phyloP scores from a whole-genome alignment of 2,113 vertebrate species.

The Podiceps cristatus region DNA sequence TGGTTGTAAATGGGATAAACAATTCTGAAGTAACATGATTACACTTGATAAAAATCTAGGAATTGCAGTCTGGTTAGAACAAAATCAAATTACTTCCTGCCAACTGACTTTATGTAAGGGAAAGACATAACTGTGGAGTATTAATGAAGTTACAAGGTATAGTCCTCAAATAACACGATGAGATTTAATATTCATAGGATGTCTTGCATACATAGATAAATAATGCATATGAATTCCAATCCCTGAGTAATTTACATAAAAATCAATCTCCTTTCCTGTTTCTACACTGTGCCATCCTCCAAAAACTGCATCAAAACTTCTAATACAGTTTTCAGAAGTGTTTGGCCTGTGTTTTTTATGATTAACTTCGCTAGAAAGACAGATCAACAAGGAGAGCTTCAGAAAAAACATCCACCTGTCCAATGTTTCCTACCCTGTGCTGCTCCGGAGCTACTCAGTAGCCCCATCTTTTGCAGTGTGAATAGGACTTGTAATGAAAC shows the following conservation, averaged over 20 bases:
- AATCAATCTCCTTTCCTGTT: background rate
- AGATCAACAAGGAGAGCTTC: background rate
- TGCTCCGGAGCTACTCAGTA: background rate
- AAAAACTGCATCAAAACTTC: background rate
- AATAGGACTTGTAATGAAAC: background rate
- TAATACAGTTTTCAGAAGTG: background rate
- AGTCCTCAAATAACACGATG: background rate
- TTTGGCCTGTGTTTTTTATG: background rate
- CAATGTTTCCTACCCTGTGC: background rate
- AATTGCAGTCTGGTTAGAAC: background rate
- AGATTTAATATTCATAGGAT: background rate
- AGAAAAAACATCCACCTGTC: background rate
- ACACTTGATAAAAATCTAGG: background rate
- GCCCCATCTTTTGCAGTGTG: background rate
- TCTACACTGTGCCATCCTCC: background rate
- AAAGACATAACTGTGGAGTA: background rate
- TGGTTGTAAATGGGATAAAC: background rate
- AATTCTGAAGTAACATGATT: background rate
- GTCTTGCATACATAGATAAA: background rate
- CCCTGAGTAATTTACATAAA: background rate
- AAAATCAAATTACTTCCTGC: background rate
- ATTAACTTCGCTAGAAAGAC: background rate
- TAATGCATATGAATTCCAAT: background rate
- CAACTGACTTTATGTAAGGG: background rate
- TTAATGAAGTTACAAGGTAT: slow-evolving; percentile 34